Base-by-base conservation (phyloP, 2,888 invertebrate species). In the Podotricha telesiphe region DNA sequence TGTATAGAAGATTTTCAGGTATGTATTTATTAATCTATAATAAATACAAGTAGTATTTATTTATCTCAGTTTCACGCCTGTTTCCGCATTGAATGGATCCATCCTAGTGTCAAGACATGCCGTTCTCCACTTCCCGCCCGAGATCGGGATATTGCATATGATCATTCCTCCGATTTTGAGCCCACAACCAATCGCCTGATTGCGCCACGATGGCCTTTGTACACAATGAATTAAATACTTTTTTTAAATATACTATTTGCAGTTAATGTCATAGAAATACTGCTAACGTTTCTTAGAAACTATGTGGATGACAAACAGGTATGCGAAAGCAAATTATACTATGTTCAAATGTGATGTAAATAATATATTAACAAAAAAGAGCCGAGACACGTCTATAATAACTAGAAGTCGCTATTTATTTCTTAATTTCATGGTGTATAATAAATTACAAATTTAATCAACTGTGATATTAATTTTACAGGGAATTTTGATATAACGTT, bases 391-490 rank as follows among this genome's bases (percentile, higher is more conserved):
- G 15, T 59, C 22, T 59, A 40, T 59, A 59, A 22, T 59, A 42
- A 59, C 58, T 59, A 42, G 19, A 22, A 3, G 15, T 42, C 7
- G 8, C 19, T 59, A 42, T 42, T 58, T 40, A 40, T 40, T 40
- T 59, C 20, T 59, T 59, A 59, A 59, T 59, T 59, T 59, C 58
- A 59, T 42, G 58, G 58, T 20, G n/a, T 55, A 34, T 55, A 55
- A 34, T 34, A 55, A 55, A 34, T 55, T 34, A 34, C 28, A 28
- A 53, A 28, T 53, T 28, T n/a, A 53, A 53, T 53, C 53, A 10
- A 53, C n/a, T 34, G 53, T 55, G 53, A 17, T 55, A 55, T 17
- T 55, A 11, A 55, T 34, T 10, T 55, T 10, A n/a, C 17, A 55
- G 34, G 53, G n/a, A n/a, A 5, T 17, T 22, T 34, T 28, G 20